These are phyloP conservation scores for Argya squamiceps DNA, from an alignment of 2,797 vertebrate species.

Conservation along the genomic window DNA sequence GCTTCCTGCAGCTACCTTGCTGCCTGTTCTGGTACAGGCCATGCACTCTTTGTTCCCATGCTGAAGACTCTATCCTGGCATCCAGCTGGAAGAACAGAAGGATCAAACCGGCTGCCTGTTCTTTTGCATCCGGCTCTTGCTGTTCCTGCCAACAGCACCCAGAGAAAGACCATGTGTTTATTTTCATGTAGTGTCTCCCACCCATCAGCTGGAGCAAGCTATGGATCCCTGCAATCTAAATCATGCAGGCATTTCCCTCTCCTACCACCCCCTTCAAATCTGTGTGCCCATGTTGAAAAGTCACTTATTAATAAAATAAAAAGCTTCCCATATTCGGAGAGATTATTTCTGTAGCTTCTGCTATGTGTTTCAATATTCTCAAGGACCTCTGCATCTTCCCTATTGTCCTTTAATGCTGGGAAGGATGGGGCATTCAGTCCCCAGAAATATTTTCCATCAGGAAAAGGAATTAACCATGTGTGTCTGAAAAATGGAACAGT, in stretches of 20 bases:
- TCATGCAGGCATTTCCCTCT: background rate
- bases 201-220: background rate
- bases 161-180: background rate
- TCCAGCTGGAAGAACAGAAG: background rate
- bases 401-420: background rate
- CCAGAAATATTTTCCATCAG: background rate
- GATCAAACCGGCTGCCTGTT: background rate
- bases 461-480: background rate
- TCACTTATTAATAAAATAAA: background rate
- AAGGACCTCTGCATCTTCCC: background rate
- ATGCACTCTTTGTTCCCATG: fast-evolving
- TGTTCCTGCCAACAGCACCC: background rate
- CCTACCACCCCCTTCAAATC: background rate
- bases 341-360: background rate
- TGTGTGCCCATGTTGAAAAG: background rate
- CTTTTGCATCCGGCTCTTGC: background rate
- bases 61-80: background rate
- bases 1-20: background rate
- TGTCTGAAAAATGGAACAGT: background rate
- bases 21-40: background rate
- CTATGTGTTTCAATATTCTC: background rate
- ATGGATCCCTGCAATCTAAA: background rate
- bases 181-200: background rate
- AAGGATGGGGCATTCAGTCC: fast-evolving
- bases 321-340: background rate